Evolutionary conservation across 1,140 invertebrate species (phyloP).

Genomic region (Luehdorfia chinensis): DNA sequence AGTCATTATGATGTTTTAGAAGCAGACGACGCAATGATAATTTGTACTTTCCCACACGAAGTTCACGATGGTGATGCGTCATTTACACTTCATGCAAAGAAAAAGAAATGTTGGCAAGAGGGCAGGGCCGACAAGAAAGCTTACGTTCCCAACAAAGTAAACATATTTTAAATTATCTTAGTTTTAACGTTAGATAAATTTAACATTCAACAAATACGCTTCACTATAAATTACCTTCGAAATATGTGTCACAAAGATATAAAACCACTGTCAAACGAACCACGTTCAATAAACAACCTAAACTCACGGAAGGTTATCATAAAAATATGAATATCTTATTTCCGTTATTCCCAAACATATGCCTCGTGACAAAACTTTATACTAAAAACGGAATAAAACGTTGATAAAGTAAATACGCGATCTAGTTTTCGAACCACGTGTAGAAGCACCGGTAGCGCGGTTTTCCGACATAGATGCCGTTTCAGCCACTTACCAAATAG

Average conservation of each 20-base stretch:
- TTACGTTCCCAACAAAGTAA: too few species aligned
- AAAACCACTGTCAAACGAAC: constrained; percentile 54
- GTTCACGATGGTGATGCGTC: constrained; percentile 37
- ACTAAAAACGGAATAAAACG: constrained; percentile 46
- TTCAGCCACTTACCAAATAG: constrained; percentile 68
- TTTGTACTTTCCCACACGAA: constrained; percentile 31
- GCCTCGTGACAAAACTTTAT: constrained; percentile 26
- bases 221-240: constrained; percentile 38
- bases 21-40: constrained; percentile 20
- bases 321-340: constrained; percentile 22
- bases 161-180: too few species aligned
- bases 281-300: constrained; percentile 68
- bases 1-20: too few species aligned
- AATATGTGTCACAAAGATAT: constrained; percentile 50
- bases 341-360: constrained; percentile 16
- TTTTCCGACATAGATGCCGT: constrained; percentile 49
- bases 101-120: constrained; percentile 34
- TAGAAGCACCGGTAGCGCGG: constrained; percentile 69
- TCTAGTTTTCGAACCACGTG: constrained; percentile 67
- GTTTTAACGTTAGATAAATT: too few species aligned
- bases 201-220: too few species aligned
- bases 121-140: constrained; percentile 12
- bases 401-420: constrained; percentile 50
- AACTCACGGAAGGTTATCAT: constrained; percentile 28
- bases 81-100: constrained; percentile 19